Evolutionary conservation across 2,797 vertebrate genomes (phyloP).

Genomic region (Anguilla anguilla): DNA sequence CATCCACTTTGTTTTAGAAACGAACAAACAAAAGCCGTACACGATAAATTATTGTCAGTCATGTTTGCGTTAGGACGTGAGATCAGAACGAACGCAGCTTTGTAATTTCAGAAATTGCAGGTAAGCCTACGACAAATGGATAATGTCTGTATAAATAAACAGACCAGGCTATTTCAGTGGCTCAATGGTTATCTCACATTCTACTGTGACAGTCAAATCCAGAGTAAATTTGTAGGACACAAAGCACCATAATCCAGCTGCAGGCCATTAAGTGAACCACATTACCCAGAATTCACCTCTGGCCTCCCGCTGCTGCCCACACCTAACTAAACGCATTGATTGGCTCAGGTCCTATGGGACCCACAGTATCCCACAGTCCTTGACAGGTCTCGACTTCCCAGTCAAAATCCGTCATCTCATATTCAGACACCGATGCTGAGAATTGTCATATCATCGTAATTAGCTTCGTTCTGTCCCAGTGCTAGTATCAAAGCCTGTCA

Average conservation of each 20-base stretch:
- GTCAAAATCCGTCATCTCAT: constrained; percentile 2
- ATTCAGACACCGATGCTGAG: background rate
- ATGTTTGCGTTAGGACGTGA: background rate
- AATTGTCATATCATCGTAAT: background rate
- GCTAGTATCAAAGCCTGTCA: background rate
- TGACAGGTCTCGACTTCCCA: constrained; percentile 51
- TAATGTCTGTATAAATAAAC: background rate
- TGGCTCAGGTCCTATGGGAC: constrained; percentile 44
- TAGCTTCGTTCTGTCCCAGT: background rate
- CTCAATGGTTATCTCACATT: background rate
- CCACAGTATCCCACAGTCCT: constrained; percentile 53
- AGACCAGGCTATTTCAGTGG: background rate
- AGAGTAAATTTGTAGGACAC: background rate
- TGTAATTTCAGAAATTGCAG: background rate
- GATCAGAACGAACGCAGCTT: background rate
- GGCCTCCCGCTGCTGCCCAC: background rate
- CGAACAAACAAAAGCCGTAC: background rate
- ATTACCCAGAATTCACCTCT: constrained; percentile 5
- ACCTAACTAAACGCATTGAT: constrained; percentile 40
- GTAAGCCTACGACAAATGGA: background rate
- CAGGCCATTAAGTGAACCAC: background rate
- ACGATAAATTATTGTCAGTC: background rate
- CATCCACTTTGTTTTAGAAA: constrained; percentile 5
- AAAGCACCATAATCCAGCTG: background rate
- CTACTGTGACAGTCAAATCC: background rate